Conservation (phyloP, 2,888 invertebrate species). For the Ctenicera cuprea region DNA sequence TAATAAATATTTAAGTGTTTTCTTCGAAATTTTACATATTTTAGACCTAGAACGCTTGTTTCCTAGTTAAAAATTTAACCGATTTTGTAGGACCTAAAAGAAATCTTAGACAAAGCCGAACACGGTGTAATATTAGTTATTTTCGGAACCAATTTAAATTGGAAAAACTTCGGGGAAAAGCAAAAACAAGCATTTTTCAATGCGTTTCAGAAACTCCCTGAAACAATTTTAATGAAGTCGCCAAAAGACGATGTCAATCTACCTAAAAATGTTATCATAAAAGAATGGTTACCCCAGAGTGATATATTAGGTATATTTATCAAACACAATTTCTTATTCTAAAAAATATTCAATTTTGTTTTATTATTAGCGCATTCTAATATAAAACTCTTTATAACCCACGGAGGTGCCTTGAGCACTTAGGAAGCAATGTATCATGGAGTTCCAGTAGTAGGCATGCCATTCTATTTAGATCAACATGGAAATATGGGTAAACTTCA, state of each 20-base stretch:
- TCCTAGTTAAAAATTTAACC: conserved; percentile 21
- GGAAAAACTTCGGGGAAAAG: conserved; percentile 57
- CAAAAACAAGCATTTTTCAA: conserved; percentile 59
- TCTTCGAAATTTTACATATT: no score
- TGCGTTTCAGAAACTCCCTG: conserved; percentile 65
- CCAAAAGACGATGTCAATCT: conserved; percentile 59
- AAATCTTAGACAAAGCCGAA: conserved; percentile 62
- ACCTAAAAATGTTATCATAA: conserved; percentile 66
- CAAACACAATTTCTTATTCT: no score
- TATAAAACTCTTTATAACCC: conserved; percentile 59
- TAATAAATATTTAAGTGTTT: neutral
- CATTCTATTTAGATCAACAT: conserved; percentile 65
- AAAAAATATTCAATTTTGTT: neutral
- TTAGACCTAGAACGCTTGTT: no score
- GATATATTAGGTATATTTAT: conserved; percentile 65
- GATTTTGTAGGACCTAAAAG: conserved; percentile 44
- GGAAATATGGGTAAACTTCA: conserved; percentile 62
- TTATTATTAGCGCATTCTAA: conserved; percentile 57
- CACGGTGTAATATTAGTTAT: conserved; percentile 68
- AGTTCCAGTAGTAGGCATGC: conserved; percentile 62
- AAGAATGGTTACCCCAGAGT: conserved; percentile 68
- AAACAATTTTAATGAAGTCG: conserved; percentile 68
- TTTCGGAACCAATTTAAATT: conserved; percentile 65
- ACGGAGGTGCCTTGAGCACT: conserved; percentile 62
- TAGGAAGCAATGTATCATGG: conserved; percentile 61